phyloP scores from a whole-genome alignment of 2,113 vertebrate species.

The Lagenorhynchus albirostris region DNA sequence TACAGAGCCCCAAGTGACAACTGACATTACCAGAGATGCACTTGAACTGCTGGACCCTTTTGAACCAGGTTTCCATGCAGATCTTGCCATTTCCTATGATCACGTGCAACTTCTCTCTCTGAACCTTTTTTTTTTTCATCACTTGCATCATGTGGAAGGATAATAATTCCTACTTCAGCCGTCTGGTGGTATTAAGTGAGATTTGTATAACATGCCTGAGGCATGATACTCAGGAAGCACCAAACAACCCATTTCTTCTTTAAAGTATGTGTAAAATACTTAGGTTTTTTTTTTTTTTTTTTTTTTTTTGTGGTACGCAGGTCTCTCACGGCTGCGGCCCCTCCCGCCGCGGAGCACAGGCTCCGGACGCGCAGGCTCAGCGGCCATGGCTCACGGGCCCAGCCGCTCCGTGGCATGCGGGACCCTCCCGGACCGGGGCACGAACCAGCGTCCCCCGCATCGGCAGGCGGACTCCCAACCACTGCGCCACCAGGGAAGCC shows the following conservation, averaged over 20 bases:
- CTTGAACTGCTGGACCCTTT: neutral
- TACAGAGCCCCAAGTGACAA: rapidly evolving
- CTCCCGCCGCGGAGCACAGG: too few relatives aligned
- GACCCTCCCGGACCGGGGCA: too few relatives aligned
- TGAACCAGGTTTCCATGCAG: neutral
- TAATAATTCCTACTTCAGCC: neutral
- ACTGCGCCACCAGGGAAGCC: too few relatives aligned
- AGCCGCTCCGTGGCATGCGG: too few relatives aligned
- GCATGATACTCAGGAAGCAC: neutral
- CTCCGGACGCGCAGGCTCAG: too few relatives aligned
- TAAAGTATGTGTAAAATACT: neutral
- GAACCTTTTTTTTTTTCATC: neutral
- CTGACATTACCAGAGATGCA: neutral
- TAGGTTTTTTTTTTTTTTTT: neutral
- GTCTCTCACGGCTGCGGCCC: too few relatives aligned
- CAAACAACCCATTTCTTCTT: neutral
- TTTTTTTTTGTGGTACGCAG: neutral
- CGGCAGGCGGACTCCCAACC: too few relatives aligned
- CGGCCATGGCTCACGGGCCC: too few relatives aligned
- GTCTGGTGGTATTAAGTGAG: neutral
- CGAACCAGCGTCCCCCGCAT: too few relatives aligned
- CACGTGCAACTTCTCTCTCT: rapidly evolving
- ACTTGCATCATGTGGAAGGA: neutral
- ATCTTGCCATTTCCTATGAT: neutral
- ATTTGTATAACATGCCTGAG: neutral